Base-by-base conservation (phyloP, 2,888 invertebrate species). In the Drosophila fulvimacula region DNA sequence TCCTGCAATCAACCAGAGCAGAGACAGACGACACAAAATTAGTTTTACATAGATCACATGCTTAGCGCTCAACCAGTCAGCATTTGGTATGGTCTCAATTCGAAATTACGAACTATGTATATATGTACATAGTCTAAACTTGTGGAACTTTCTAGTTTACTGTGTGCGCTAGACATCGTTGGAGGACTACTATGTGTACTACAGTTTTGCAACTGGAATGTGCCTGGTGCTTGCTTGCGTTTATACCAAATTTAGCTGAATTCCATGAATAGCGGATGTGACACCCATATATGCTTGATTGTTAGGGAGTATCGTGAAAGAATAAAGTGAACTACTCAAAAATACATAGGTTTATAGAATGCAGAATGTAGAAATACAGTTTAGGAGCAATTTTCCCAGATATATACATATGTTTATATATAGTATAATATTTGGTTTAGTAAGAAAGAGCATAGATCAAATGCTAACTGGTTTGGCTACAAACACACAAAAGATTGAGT, bases 1-100 rank as follows among this genome's bases (percentile, higher is more conserved):
- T 97, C 97, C 97, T 97, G 94, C 27, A 93, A 79, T 46, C 53
- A 74, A 46, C 52, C 42, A 68, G 21, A 68, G 13, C 17, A 51
- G 58, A 46, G 58, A 46, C 38, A 51, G 1, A 11, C 48, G 1
- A 34, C 10, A 5, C 13, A 15, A 13, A 49, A 48, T 62, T 60
- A 21, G 11, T 38, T 24, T 39, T 24, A 44, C 1, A 27, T 13
- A 17, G 15, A 30, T 52, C 41, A 36, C 27, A 46, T 38, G 49
- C 41, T 68, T 39, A 76, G 70, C 60, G 64, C 86, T 80, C 73
- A 90, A 91, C 91, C 92, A 92, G 92, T 90, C 92, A 93, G 92
- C 92, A 92, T 90, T 90, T 82, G 69, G 71, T 69, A 59, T 51
- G 64, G 48, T 36, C 27, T 67, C 49, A 39, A 76, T 32, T 32